Evolutionary conservation across 2,797 vertebrate genomes (phyloP), one percentile per base, ranked within the genome.

Genomic region (Selene dorsalis): DNA sequence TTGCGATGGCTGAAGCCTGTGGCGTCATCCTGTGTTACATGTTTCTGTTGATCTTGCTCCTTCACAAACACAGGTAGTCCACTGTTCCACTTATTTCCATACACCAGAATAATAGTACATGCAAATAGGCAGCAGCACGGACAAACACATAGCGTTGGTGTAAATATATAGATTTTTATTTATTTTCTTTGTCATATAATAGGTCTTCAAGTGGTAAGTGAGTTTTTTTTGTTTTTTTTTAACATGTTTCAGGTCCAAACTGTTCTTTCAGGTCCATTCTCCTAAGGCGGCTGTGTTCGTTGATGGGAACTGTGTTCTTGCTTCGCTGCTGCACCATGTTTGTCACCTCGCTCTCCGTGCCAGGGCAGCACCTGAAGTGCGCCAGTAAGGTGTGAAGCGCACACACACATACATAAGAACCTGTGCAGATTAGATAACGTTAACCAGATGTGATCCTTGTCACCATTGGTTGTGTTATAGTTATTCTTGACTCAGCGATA

Each of bases 1-100:
- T 99, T 91, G 95, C 97, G 70, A 98, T 98, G 97, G 97, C 97
- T 53, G 97, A 99, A 93, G 96, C 97, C 41, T 98, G 97, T 85
- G 97, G 96, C 0, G 88, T 98, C 86, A 94, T 98, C 91, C 94
- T 99, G 77, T 96, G 96, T 88, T 97, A 96, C 72, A 98, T 98
- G 90, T 96, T 97, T 94, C 80, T 97, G 39, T 89, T 98, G 87
- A 96, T 98, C 86, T 94, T 99, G 79, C 95, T 99, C 26, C 97
- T 99, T 85, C 97, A 99, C 93, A 98, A 96, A 90, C 97, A 99
- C 95, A 97, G 98, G 97, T 98, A 95, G 17, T 12, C 17, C 24
- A 52, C 53, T 17, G 5, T 26, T 61, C 22, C 26, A 50, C 0
- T 16, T 24, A 1, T 4, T 53, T 5, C 20, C 39, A 4, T 80